Evolutionary conservation across 2,888 invertebrate species (phyloP).

Genomic region (Nomada fabriciana): DNA sequence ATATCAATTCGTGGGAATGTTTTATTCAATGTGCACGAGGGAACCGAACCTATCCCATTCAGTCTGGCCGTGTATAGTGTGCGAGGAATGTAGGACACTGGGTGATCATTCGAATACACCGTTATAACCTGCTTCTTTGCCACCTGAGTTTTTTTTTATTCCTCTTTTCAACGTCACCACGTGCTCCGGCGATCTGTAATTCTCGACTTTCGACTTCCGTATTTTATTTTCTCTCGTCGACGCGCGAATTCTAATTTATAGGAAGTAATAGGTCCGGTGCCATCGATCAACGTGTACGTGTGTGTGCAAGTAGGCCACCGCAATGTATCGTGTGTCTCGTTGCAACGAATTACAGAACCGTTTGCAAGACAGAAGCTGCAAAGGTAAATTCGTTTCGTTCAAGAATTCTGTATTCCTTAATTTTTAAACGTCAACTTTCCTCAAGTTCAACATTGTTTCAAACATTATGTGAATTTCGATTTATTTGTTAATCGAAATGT

Average conservation of each 20-base stretch:
- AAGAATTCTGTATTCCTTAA: too few species aligned
- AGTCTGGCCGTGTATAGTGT: conserved; percentile 32
- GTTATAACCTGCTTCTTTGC: conserved; percentile 80
- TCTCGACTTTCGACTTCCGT: conserved; percentile 55
- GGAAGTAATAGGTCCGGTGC: not conserved
- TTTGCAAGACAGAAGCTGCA: too few species aligned
- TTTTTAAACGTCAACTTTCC: too few species aligned
- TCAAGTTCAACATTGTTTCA: too few species aligned
- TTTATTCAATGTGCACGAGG: conserved; percentile 28
- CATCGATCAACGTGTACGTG: not conserved
- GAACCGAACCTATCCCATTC: conserved; percentile 50
- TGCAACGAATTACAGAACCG: too few species aligned
- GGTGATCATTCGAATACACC: conserved; percentile 82
- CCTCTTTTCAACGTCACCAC: conserved; percentile 49
- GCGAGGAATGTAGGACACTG: conserved; percentile 81
- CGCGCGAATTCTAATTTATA: conserved; percentile 25
- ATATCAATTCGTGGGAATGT: not conserved
- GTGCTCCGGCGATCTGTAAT: conserved; percentile 39
- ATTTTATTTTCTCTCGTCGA: conserved; percentile 12
- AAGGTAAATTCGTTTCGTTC: too few species aligned
- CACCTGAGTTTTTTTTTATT: conserved; percentile 32
- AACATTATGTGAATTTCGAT: too few species aligned
- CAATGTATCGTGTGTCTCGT: conserved; percentile 1
- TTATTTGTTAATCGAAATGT: too few species aligned
- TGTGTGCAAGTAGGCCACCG: not conserved